Conservation (phyloP, 1,140 invertebrate genomes). For the Mactra quadrangularis region DNA sequence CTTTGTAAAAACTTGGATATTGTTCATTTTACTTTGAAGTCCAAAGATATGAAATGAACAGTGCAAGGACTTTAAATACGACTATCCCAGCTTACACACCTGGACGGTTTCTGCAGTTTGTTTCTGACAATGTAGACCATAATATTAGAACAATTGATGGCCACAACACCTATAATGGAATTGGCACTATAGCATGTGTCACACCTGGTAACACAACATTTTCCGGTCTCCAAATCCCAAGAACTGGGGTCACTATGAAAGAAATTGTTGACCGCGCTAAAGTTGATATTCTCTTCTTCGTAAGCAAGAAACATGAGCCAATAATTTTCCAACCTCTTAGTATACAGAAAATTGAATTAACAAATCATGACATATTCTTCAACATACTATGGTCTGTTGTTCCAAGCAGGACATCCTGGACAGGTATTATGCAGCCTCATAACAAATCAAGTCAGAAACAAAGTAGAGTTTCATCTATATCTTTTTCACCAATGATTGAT, state of each 20-base stretch:
- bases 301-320: not conserved
- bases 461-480: conserved; percentile 66
- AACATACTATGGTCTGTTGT: conserved; percentile 10
- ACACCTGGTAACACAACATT: conserved; percentile 25
- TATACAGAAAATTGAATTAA: not conserved
- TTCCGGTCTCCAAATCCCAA: not conserved
- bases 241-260: not conserved
- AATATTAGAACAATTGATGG: conserved; percentile 53
- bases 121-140: conserved; percentile 64
- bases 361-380: not conserved
- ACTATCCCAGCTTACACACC: no score
- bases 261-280: not conserved
- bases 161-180: conserved; percentile 49
- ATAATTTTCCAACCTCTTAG: not conserved
- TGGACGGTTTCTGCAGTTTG: conserved; percentile 21
- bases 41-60: no score
- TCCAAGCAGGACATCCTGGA: conserved; percentile 33
- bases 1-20: no score
- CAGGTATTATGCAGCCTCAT: conserved; percentile 55
- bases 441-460: conserved; percentile 51
- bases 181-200: conserved; percentile 54
- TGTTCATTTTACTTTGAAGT: no score
- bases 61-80: no score
- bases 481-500: conserved; percentile 74
- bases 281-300: not conserved